Evolutionary conservation across 2,113 vertebrate genomes (phyloP), one percentile per base, ranked within the genome.

Genomic region (Columbina picui): DNA sequence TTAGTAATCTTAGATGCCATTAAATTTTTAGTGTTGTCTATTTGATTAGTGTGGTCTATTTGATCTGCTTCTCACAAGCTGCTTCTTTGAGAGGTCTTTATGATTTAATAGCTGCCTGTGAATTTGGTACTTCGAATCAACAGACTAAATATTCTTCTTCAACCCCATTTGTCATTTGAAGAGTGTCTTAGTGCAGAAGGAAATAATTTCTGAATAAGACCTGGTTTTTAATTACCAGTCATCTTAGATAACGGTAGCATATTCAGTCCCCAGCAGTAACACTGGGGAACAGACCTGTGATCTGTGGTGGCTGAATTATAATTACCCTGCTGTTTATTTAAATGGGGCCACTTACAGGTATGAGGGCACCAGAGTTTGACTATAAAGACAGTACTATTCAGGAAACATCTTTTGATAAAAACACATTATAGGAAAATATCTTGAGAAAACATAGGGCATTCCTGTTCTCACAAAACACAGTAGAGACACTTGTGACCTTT

Each of bases 1-100:
- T 64, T 65, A 94, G 98, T 98, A 98, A 98, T 97, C 96, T 96
- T 96, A 98, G 73, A 97, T 92, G 87, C 64, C 47, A 68, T 98
- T 94, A 98, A 98, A 97, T 97, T 98, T 98, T 98, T 93, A 98
- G 38, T 17, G 49, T 81, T 8, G 59, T 86, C 7, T 74, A 97
- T 96, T 95, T 73, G 96, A 98, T 98, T 93, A 98, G 55, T 19
- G 61, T 91, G 32, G 86, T 91, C 19, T 69, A 98, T 95, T 94
- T 59, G 97, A 98, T 97, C 97, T 77, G 87, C 93, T 97, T 97
- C 96, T 98, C 93, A 93, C 84, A n/a, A 65, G 50, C 23, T 85
- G 32, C 59, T 96, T 79, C 89, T 95, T 81, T 64, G n/a, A 6
- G 68, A 95, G 36, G 15, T 53, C 41, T 79, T 91, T 92, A 95